Evolutionary conservation across 1,140 invertebrate genomes (phyloP), one percentile per base, ranked within the genome.

Genomic region (Limonius californicus): DNA sequence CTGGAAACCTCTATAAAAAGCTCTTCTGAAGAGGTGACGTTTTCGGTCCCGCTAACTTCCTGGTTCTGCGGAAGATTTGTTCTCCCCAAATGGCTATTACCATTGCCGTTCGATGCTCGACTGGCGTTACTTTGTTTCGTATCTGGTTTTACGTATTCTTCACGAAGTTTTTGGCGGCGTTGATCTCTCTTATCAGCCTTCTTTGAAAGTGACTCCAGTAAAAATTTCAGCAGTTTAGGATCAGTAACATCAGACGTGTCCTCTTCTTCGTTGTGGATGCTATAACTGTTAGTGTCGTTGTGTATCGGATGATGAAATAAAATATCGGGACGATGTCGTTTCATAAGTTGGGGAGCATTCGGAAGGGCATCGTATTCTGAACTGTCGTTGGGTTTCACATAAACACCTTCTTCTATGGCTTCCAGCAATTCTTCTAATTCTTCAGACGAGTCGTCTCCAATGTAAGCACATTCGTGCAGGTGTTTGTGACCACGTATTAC

Each of bases 381-480:
- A 64, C 60, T n/a, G 54, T 67, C 23, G 19, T 12, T 11, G 27
- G 16, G 30, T 63, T 58, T 32, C 14, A 67, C 63, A 53, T 71
- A 71, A 15, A 58, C 69, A 18, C 68, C 65, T 60, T 74, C 72
- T 9, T 66, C 60, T n/a, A 70, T 78, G 1, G 78, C 77, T 69
- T 85, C 82, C 15, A 82, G 61, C 1, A 87, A 71, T 67, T 88
- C 86, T 16, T 88, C 85, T 6, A 86, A 59, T 67, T 89, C 87
- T 72, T 89, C 88, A 1, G 87, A 88, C 0, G 87, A 89, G 68
- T 88, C 83, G 67, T 90, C 87, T 1, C 89, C 89, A 55, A 91
- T 89, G 74, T 90, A 91, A 0, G 89, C 89, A 67, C 89, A 91
- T 63, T 89, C 85, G 68, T 88, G 85, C 0, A 91, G 76, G 75